phyloP scores from a whole-genome alignment of 2,888 invertebrate species.

The Scaptomyza flava region DNA sequence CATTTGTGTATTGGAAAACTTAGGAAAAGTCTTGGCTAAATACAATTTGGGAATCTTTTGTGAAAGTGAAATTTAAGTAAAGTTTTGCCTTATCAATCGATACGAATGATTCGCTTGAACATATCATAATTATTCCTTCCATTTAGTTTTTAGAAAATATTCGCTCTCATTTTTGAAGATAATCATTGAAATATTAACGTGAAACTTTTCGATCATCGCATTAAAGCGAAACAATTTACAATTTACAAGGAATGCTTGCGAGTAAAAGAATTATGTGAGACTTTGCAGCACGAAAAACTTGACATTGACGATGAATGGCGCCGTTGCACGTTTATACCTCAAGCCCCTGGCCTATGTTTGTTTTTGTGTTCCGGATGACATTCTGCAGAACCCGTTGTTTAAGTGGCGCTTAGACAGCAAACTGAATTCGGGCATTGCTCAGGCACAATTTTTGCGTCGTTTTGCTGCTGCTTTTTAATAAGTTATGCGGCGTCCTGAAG shows the following conservation, averaged over 20 bases:
- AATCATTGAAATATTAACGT: conserved; percentile 17
- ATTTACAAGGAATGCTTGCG: conserved; percentile 24
- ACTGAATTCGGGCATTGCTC: conserved; percentile 68
- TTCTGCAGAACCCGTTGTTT: conserved; percentile 60
- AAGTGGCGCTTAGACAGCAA: conserved; percentile 75
- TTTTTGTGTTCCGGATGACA: not conserved
- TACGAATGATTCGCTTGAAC: not conserved
- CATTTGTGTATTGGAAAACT: conserved; percentile 52
- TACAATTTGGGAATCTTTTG: not conserved
- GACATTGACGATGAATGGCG: conserved; percentile 81
- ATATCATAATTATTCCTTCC: not conserved
- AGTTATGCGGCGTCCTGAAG: conserved; percentile 74
- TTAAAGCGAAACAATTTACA: not conserved
- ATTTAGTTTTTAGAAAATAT: not conserved
- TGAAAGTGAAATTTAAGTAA: too few relatives aligned
- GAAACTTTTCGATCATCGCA: not conserved
- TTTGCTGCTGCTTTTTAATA: conserved; percentile 73
- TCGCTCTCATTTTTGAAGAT: conserved; percentile 17
- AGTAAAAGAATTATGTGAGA: conserved; percentile 22
- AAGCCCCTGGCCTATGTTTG: not conserved
- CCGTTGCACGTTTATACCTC: conserved; percentile 67
- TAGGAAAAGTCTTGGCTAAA: not conserved
- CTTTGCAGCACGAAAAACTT: conserved; percentile 33
- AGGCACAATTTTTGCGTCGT: conserved; percentile 55
- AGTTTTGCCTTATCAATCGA: too few relatives aligned